phyloP scores from a whole-genome alignment of 2,888 invertebrate genomes.

The Salpingus planirostris region DNA sequence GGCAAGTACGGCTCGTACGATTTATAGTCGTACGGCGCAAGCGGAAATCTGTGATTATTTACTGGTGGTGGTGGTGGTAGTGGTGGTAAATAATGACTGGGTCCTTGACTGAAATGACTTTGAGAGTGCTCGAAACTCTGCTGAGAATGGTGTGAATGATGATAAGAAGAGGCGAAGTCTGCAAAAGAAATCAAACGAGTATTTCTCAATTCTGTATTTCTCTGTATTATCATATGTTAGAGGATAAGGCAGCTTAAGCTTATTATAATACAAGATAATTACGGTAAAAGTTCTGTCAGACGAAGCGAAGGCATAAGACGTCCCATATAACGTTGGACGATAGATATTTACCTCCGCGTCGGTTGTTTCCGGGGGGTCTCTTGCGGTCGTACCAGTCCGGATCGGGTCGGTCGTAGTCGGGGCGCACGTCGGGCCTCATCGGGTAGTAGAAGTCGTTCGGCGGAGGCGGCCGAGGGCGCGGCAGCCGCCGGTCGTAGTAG shows the following conservation, averaged over 20 bases:
- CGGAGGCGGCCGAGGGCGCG: no score
- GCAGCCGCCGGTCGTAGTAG: constrained; percentile 1
- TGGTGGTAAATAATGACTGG: constrained; percentile 14
- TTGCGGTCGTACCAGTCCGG: constrained; percentile 8
- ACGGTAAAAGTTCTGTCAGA: constrained; percentile 7
- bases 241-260: no score
- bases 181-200: no score
- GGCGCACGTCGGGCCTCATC: constrained; percentile 3
- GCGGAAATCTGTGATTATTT: no score
- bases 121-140: constrained; percentile 19
- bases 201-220: no score
- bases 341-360: constrained; percentile 35
- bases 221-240: no score
- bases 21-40: constrained; percentile 22
- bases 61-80: constrained; percentile 4
- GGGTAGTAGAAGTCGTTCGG: no score
- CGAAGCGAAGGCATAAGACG: constrained; percentile 26
- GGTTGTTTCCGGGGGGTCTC: constrained; percentile 13
- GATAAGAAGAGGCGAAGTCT: constrained; percentile 27
- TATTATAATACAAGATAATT: constrained; percentile 4
- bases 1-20: constrained; percentile 26
- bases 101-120: constrained; percentile 21
- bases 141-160: constrained; percentile 27
- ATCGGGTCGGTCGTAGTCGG: constrained; percentile 12
- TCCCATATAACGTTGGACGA: constrained; percentile 27